These are phyloP conservation scores for Luscinia luscinia DNA, from an alignment of 2,797 vertebrate genomes.

Conservation along the genomic window DNA sequence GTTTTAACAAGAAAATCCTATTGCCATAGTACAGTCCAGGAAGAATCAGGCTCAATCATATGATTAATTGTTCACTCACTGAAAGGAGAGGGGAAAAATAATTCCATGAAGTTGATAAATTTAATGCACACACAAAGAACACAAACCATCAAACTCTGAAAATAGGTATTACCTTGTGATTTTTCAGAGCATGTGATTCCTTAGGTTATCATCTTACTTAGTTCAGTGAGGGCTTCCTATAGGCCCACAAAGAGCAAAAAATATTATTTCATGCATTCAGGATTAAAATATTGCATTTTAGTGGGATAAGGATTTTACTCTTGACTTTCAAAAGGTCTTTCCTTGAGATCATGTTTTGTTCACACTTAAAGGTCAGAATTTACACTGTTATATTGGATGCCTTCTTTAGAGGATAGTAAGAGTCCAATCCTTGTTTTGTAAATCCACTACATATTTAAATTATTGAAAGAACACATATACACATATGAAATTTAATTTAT, in stretches of 20 bases:
- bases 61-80: not conserved
- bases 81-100: accelerated
- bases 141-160: not conserved
- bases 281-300: not conserved
- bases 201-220: not conserved
- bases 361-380: not conserved
- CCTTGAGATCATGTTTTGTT: not conserved
- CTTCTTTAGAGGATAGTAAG: accelerated
- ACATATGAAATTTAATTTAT: not conserved
- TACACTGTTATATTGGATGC: not conserved
- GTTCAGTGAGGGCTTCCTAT: not conserved
- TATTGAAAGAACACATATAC: not conserved
- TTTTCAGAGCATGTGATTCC: not conserved
- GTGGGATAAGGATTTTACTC: not conserved
- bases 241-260: not conserved
- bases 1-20: not conserved
- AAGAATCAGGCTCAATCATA: not conserved
- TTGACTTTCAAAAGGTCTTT: not conserved
- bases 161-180: not conserved
- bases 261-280: not conserved
- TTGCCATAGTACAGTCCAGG: not conserved
- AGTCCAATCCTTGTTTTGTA: not conserved
- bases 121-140: not conserved
- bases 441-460: not conserved
- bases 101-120: not conserved